Base-by-base conservation (phyloP, 2,888 invertebrate genomes). In the Habrosyne pyritoides region DNA sequence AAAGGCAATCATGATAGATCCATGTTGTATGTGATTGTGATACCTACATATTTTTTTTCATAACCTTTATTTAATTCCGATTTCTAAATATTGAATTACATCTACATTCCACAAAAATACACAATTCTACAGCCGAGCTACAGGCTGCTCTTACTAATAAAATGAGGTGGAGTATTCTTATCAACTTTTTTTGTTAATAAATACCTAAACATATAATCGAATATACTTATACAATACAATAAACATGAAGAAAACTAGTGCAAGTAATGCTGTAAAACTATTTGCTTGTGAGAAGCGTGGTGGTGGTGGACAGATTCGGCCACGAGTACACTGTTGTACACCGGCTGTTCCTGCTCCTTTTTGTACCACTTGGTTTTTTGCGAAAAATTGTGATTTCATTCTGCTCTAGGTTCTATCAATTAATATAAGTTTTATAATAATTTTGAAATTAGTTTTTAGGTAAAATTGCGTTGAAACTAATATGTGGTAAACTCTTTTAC, bases 1-100 rank as follows among this genome's bases (percentile, higher is more conserved):
- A 71, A 71, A 63, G 60, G 52, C 64, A 65, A 63, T 63, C 63
- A 59, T 63, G 63, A 61, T 64, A 63, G 66, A 69, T 68, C 56
- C 64, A 61, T 56, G 52, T 58, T 56, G 64, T 57, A 53, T 60
- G 57, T 57, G 54, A 64, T 62, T 53, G 54, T 65, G n/a, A n/a
- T n/a, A n/a, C n/a, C n/a, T n/a, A n/a, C n/a, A n/a, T 33, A n/a
- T n/a, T n/a, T n/a, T n/a, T 5, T 1, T n/a, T 33, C 6, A 1
- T 28, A 28, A 33, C n/a, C n/a, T 42, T 18, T 8, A 2, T 18
- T 8, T 6, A 42, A 18, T n/a, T n/a, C 18, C 42, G 8, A 18
- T 24, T 24, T 24, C 24, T 24, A 5, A 42, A 18, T 42, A 18
- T 42, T 18, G 1, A 2, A 42, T 42, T 18, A 18, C 42, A 42